Base-by-base conservation (phyloP, 2,113 vertebrate genomes). In the Cardinalis cardinalis region DNA sequence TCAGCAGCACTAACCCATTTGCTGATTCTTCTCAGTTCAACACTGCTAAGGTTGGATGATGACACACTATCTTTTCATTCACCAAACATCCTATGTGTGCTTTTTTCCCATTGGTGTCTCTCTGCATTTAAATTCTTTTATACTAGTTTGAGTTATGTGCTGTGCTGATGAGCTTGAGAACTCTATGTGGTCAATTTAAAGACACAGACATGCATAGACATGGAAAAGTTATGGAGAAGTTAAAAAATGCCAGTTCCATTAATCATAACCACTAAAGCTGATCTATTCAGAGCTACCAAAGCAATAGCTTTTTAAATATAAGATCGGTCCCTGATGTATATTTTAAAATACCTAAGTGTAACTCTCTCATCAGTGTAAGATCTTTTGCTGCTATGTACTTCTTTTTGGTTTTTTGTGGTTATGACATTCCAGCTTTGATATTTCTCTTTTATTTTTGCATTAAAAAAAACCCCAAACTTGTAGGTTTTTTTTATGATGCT, bases 1-100 rank as follows among this genome's bases (percentile, higher is more conserved):
- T 98, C 95, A 96, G 96, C 97, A 96, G 97, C 98, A 97, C 98
- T 99, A 98, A 98, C 96, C 98, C 98, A 32, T 98, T 98, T 95
- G 97, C 97, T 95, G 97, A 97, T 96, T 94, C 95, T 97, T 98
- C 98, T 61, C 98, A 98, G 56, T 97, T 98, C 97, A 89, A 59
- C 97, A 86, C 83, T 91, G 80, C 97, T 92, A 97, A 98, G 98
- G 97, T 98, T 97, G 97, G 97, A 95, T 96, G 79, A 96, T 86
- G 85, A 76, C 69, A 61, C 43, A 15, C 38, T 95, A 31, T 95
- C 48, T 75, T 78, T 94, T 95, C 55, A 88, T 56, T 96, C 92
- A 89, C 81, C 38, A 77, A 78, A 74, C 25, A 51, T 95, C 79
- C 13, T 58, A 14, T 56, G 18, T 95, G 51, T 91, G 84, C 64